Percentiles rank a stretch among this genome's conserved stretches.
Evolutionary conservation across 2,113 vertebrate genomes (phyloP).

Genomic region (Seriola quinqueradiata): DNA sequence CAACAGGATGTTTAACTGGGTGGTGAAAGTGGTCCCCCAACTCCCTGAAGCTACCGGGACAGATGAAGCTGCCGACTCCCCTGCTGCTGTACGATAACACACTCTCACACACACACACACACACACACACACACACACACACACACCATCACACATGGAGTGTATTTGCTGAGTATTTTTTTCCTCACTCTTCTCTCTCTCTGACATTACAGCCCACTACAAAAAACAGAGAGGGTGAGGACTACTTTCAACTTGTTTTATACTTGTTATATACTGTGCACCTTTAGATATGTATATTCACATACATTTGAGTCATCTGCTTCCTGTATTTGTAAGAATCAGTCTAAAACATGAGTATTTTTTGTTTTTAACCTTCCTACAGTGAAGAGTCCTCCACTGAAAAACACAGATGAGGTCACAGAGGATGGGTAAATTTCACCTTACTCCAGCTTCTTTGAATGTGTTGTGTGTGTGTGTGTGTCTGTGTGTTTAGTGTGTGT

Average conservation of each 20-base stretch:
- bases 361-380: constrained; percentile 1
- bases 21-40: constrained; percentile 80
- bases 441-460: neutral
- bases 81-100: constrained; percentile 39
- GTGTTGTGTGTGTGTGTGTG: neutral
- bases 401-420: constrained; percentile 56
- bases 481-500: neutral
- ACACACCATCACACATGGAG: neutral
- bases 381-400: constrained; percentile 47
- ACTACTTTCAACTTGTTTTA: neutral
- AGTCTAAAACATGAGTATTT: neutral
- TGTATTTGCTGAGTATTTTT: neutral
- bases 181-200: neutral
- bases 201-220: neutral
- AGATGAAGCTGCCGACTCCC: constrained; percentile 24
- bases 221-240: constrained; percentile 54
- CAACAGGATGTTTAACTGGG: constrained; percentile 82
- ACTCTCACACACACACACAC: constrained; percentile 14
- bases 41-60: constrained; percentile 50
- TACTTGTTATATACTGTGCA: neutral
- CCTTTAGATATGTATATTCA: too few relatives aligned
- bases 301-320: neutral
- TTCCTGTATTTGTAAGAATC: neutral
- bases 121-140: constrained; percentile 16
- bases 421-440: constrained; percentile 68